phyloP scores from a whole-genome alignment of 64 coral and sea anemone genomes.

The Pachyseris speciosa region DNA sequence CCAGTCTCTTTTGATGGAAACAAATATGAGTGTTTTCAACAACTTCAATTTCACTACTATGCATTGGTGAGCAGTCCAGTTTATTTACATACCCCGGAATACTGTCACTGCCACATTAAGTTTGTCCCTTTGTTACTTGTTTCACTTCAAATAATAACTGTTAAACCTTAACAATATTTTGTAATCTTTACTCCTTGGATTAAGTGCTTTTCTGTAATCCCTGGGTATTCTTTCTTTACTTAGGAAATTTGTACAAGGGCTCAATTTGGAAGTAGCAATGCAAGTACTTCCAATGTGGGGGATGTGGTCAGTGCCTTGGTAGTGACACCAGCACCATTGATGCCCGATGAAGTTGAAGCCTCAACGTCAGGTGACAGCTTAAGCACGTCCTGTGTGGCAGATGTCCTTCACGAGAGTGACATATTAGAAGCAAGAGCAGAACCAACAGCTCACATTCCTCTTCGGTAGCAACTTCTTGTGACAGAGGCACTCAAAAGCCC shows the following conservation, averaged over 20 bases:
- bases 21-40: no score
- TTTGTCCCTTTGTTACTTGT: no score
- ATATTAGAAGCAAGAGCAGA: neutral
- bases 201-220: neutral
- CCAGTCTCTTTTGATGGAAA: no score
- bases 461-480: neutral
- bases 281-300: no score
- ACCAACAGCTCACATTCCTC: neutral
- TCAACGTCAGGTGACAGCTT: neutral
- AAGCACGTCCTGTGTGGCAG: neutral
- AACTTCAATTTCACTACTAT: no score
- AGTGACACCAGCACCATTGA: no score
- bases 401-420: neutral
- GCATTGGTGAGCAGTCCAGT: no score
- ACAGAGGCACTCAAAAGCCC: constrained; percentile 20
- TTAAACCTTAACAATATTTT: neutral
- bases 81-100: no score
- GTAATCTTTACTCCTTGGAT: neutral
- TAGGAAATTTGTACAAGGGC: neutral
- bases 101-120: no score
- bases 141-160: neutral
- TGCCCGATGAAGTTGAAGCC: neutral
- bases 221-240: neutral
- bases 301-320: no score
- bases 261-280: neutral